Conservation (phyloP, 1,140 invertebrate genomes). For the Temnothorax nylanderi region DNA sequence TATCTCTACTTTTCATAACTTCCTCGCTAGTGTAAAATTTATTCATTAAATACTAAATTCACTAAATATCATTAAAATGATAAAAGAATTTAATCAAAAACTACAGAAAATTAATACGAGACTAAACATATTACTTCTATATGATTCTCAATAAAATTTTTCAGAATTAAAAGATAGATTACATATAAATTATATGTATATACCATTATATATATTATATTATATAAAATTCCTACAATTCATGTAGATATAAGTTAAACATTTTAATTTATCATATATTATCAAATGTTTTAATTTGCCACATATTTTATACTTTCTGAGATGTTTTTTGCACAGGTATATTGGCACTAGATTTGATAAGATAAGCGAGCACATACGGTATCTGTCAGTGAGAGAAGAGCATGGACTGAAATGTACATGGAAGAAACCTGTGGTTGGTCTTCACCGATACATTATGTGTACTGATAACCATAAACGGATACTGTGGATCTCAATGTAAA, state of each 20-base stretch:
- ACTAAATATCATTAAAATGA: background rate
- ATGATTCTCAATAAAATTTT: too few relatives aligned
- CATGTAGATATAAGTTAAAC: background rate
- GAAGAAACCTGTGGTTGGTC: background rate
- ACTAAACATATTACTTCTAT: too few relatives aligned
- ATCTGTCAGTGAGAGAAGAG: background rate
- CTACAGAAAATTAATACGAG: too few relatives aligned
- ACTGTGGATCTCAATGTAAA: conserved; percentile 12
- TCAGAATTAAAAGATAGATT: too few relatives aligned
- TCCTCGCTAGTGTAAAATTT: background rate
- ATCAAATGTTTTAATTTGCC: background rate
- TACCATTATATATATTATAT: too few relatives aligned
- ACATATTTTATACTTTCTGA: background rate
- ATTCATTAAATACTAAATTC: background rate
- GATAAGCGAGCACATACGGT: background rate
- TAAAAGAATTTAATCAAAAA: too few relatives aligned
- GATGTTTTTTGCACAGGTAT: background rate
- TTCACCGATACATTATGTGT: background rate
- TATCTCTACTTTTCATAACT: background rate
- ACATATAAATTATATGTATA: too few relatives aligned
- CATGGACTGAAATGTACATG: background rate
- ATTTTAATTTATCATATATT: background rate
- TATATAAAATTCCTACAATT: background rate
- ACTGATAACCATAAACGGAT: background rate
- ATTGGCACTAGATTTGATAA: background rate